Base-by-base conservation (phyloP, 2,113 vertebrate genomes). In the Colossoma macropomum region DNA sequence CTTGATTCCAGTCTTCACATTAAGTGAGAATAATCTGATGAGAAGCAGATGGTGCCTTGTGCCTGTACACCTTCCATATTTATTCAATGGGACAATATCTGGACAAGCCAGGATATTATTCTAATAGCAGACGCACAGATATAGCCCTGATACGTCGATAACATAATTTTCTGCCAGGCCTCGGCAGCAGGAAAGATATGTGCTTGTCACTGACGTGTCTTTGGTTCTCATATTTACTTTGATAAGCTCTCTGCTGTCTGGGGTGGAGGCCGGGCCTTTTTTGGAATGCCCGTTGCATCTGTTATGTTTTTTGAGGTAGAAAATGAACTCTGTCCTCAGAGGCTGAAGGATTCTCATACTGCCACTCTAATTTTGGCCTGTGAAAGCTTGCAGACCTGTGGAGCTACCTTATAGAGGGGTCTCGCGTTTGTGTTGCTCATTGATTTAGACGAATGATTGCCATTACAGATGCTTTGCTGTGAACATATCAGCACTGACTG, bases 191-290 rank as follows among this genome's bases (percentile, higher is more conserved):
- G 56, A 59, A 41, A 75, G 72, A 80, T 34, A 80, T 74, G 19
- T 41, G 70, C 54, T n/a, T 75, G 27, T 52, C 15, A 28, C 56
- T 74, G 41, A 74, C 32, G 8, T 77, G 73, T 71, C 27, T 81
- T 63, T 74, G 65, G 60, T 28, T 82, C 75, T 78, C 66, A 85
- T 82, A 77, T 85, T 78, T 78, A 17, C 38, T 76, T 74, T 60
- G 79, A 73, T 82, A 73, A 59, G 69, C 16, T 56, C 48, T 68
- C 28, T 13, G 21, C n/a, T 68, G 75, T 66, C 68, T 72, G 74
- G 68, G n/a, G 5, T 28, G 38, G 68, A 11, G 48, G 45, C 41
- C 59, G 71, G 73, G 68, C 21, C 34, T 69, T 80, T 69, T 60
- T 17, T 66, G 16, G 27, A 17, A 30, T 32, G 9, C 30, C 63